Base-by-base conservation (phyloP, 2,888 invertebrate species). In the Glyphotaelius pellucidus region DNA sequence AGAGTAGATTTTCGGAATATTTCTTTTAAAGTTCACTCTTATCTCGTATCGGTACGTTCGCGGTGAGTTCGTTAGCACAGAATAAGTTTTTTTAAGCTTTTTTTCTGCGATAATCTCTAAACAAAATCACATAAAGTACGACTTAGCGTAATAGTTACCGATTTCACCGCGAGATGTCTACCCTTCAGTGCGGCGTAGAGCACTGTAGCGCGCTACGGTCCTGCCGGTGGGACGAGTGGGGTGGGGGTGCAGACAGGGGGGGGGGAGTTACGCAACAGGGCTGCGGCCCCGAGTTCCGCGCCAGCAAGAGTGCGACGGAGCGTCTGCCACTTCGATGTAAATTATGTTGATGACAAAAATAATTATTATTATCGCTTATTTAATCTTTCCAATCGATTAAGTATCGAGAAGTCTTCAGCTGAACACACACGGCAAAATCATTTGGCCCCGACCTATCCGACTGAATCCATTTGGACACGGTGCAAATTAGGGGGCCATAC, bases 211-310 rank as follows among this genome's bases (percentile, higher is more conserved):
- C 80, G 86, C 80, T 90, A 80, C 80, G 91, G 83, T 79, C 14
- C 35, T 31, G 80, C 11, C 38, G 35, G 35, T 19, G n/a, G 47
- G 87, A n/a, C 35, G 91, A 47, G 42, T 15, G 83, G 86, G 38
- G 79, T 84, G 79, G 86, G 87, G 90, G 79, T 42, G 52, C 81
- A 67, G 90, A n/a, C 35, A 85, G 67, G 30, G 31, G 11, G 90
- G 47, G 89, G 87, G 89, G 90, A 67, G 90, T 90, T 92, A 91
- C 92, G 91, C 92, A 92, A 92, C 92, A 90, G 89, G 87, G 90
- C 90, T 90, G 91, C 92, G 89, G 92, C 91, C 89, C 85, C 91
- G 86, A 89, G 91, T 88, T 80, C 31, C 32, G n/a, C n/a, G 25
- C 31, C 86, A 90, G 67, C 47, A n/a, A 85, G 47, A 4, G 38